Base-by-base conservation (phyloP, 2,113 vertebrate genomes). In the Corapipo altera region DNA sequence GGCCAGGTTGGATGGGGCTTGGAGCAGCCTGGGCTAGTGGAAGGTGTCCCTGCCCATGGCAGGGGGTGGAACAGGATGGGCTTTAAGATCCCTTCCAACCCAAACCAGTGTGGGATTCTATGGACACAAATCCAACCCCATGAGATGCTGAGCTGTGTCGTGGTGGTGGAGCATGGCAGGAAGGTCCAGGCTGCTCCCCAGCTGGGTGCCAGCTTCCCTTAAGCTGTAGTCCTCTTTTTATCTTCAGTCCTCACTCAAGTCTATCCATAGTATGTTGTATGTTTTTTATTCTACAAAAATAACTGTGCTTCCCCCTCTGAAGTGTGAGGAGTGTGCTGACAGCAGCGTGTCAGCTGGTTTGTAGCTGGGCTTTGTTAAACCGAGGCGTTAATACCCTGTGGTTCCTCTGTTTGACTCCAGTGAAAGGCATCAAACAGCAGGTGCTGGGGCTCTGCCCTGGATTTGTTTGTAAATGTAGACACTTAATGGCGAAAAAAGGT, bases 401-500 rank as follows among this genome's bases (percentile, higher is more conserved):
- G 23, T 62, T 90, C 44, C 9, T 94, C 62, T 20, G 35, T 37
- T 69, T 12, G 12, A 5, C 82, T 65, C 10, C 11, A 33, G 20
- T 7, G 41, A 32, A 76, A 76, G 59, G 78, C 82, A 62, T 58
- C 61, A 73, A 61, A 52, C 71, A 76, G 90, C 74, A 49, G 54
- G 78, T 32, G 54, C 28, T 17, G 9, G 15, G 77, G 67, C 69
- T 67, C 79, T 76, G 79, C n/a, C 10, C 59, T 28, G 55, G n/a
- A 91, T 88, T 93, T 95, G 83, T 93, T 95, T 94, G 92, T 81
- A 43, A 79, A 94, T 46, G 88, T 90, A 67, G 94, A 91, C 82
- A 74, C 95, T 97, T 93, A 90, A 94, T 55, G 91, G 90, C 86
- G 92, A 70, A 70, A 92, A 88, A 62, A 77, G 92, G 90, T 71